These are phyloP conservation scores for Halictus quadricinctus DNA, from an alignment of 2,888 invertebrate species.

Conservation along the genomic window DNA sequence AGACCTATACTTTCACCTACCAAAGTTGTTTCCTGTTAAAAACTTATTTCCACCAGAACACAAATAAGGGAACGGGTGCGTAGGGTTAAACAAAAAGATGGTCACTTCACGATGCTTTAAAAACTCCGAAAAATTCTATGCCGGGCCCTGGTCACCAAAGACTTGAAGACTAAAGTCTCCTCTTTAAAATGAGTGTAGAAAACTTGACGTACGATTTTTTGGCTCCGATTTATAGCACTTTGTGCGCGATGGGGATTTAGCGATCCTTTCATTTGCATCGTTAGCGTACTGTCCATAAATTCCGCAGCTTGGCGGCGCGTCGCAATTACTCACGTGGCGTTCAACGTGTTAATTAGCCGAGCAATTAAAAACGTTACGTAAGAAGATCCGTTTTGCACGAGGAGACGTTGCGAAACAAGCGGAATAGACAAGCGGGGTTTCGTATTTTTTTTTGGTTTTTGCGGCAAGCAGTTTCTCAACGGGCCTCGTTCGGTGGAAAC, in stretches of 20 bases:
- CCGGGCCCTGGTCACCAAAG: not conserved
- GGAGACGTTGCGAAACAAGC: not conserved
- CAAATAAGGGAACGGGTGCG: not conserved
- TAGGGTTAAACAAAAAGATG: no score
- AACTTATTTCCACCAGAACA: not conserved
- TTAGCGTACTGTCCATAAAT: not conserved
- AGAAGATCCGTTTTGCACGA: not conserved
- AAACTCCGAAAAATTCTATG: not conserved
- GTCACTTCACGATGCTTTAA: no score
- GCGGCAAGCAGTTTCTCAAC: not conserved
- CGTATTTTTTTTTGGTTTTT: not conserved
- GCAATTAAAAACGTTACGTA: conserved; percentile 17
- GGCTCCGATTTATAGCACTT: not conserved
- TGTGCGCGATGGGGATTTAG: not conserved
- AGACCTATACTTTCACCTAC: no score
- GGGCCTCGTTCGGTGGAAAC: not conserved
- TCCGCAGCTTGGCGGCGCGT: not conserved
- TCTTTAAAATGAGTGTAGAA: not conserved
- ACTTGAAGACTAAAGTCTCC: not conserved
- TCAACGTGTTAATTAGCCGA: not conserved
- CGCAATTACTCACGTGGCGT: not conserved
- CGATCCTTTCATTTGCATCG: not conserved
- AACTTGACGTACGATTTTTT: not conserved
- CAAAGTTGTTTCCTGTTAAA: no score
- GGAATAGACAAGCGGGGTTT: not conserved